Evolutionary conservation across 2,888 invertebrate genomes (phyloP).

Genomic region (Yponomeuta malinellus): DNA sequence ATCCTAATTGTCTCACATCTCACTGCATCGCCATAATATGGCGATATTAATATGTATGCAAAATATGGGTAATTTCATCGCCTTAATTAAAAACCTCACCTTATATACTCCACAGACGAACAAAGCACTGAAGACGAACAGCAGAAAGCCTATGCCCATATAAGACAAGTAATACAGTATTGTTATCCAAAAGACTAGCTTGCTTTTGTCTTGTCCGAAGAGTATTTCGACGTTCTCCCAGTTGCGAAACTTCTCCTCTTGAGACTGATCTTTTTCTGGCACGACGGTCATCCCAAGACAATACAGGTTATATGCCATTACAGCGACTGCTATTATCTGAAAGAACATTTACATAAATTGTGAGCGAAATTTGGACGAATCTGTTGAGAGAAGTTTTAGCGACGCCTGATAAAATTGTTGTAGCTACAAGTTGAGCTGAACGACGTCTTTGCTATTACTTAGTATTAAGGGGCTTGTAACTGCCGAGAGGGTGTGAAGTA

Average conservation of each 20-base stretch:
- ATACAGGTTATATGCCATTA: conserved; percentile 52
- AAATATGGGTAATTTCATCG: too few species aligned
- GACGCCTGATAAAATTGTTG: conserved; percentile 8
- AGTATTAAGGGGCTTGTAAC: background rate
- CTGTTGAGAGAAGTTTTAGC: background rate
- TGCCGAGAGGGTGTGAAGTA: background rate
- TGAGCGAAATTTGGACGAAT: background rate
- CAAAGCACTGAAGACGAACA: conserved; percentile 50
- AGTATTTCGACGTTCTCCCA: conserved; percentile 57
- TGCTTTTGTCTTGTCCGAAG: conserved; percentile 48
- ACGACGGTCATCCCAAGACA: conserved; percentile 48
- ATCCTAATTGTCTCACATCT: too few species aligned
- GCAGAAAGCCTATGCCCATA: conserved; percentile 43
- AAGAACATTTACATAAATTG: background rate
- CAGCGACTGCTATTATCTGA: conserved; percentile 57
- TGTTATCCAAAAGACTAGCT: conserved; percentile 43
- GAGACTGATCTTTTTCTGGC: conserved; percentile 36
- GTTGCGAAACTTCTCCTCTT: conserved; percentile 49
- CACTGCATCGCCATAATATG: too few species aligned
- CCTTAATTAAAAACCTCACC: conserved; percentile 31
- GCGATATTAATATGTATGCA: too few species aligned
- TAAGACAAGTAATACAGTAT: conserved; percentile 54
- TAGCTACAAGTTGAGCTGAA: background rate
- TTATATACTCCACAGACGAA: conserved; percentile 60
- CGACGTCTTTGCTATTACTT: background rate